phyloP scores from a whole-genome alignment of 2,888 invertebrate species.

The Napeogenes inachia region DNA sequence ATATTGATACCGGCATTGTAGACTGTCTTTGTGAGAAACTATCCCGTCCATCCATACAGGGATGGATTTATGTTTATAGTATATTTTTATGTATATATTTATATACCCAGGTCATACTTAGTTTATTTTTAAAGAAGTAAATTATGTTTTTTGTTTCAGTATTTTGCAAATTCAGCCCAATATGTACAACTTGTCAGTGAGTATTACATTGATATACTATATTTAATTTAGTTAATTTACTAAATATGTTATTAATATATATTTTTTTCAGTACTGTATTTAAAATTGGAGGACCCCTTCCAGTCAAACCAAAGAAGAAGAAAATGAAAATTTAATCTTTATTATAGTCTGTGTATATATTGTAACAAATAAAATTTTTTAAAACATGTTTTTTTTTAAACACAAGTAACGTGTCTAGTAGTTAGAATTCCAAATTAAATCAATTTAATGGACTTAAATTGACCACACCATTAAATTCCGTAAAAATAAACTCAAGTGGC shows the following conservation, averaged over 20 bases:
- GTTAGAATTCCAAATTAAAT: too few species aligned
- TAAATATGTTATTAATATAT: not conserved
- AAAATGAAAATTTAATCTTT: constrained; percentile 78
- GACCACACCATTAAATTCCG: too few species aligned
- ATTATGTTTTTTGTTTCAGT: constrained; percentile 77
- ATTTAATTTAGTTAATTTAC: not conserved
- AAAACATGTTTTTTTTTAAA: not conserved
- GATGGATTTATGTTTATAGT: too few species aligned
- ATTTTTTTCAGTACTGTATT: constrained; percentile 87
- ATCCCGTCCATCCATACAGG: too few species aligned
- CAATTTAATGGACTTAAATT: too few species aligned
- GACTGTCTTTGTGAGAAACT: too few species aligned
- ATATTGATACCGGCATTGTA: too few species aligned
- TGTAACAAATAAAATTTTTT: not conserved
- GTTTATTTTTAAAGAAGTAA: not conserved
- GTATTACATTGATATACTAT: constrained; percentile 59
- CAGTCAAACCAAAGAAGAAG: constrained; percentile 88
- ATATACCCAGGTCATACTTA: too few species aligned
- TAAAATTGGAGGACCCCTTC: constrained; percentile 89
- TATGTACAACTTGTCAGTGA: constrained; percentile 98
- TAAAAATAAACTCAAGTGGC: too few species aligned
- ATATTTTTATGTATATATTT: too few species aligned
- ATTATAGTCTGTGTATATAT: constrained; percentile 3
- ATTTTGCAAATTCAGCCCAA: constrained; percentile 97
- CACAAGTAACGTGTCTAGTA: too few species aligned